phyloP scores from a whole-genome alignment of 2,797 vertebrate species.

The Amniataba percoides region DNA sequence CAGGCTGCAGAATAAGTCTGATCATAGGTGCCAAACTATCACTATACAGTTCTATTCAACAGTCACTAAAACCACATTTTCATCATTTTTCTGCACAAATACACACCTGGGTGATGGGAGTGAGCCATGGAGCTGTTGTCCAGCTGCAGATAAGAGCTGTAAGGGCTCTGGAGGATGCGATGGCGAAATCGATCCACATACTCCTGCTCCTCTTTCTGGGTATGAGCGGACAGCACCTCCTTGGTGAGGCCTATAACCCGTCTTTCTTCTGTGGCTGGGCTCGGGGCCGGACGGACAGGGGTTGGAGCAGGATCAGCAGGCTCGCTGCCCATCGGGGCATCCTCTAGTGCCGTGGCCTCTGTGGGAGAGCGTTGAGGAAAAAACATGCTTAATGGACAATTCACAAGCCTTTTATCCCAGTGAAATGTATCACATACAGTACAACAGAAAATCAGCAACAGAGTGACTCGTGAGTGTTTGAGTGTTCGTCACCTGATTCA shows the following conservation, averaged over 20 bases:
- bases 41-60: neutral
- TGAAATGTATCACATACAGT: constrained; percentile 5
- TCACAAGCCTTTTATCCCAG: neutral
- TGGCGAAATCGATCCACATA: constrained; percentile 89
- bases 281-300: constrained; percentile 61
- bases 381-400: neutral
- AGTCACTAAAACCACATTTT: neutral
- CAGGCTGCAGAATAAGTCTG: neutral
- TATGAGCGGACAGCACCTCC: constrained; percentile 90
- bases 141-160: constrained; percentile 87
- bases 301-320: constrained; percentile 75
- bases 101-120: constrained; percentile 86
- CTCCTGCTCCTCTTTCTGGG: constrained; percentile 91
- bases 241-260: constrained; percentile 88
- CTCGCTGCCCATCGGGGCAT: constrained; percentile 82
- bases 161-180: constrained; percentile 89
- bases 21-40: neutral
- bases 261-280: constrained; percentile 79
- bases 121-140: constrained; percentile 83
- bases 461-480: constrained; percentile 9
- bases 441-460: neutral
- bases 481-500: constrained; percentile 87
- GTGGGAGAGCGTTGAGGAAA: constrained; percentile 16
- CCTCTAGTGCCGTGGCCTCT: constrained; percentile 89
- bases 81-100: neutral